Evolutionary conservation across 2,797 vertebrate genomes (phyloP).

Genomic region (Mareca strepera): DNA sequence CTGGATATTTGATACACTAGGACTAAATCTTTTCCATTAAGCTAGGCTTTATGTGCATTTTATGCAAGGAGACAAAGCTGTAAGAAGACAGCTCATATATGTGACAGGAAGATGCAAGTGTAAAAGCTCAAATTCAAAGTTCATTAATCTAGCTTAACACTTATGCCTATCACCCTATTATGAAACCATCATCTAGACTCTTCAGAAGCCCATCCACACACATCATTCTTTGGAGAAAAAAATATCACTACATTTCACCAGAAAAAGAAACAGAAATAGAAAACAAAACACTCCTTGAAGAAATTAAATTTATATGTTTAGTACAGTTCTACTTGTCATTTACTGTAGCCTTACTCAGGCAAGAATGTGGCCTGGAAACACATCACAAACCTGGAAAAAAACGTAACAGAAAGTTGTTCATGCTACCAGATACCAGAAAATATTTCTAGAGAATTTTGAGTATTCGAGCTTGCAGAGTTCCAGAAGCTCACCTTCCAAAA

Average conservation of each 20-base stretch:
- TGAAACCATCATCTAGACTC: not conserved
- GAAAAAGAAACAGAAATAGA: not conserved
- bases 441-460: not conserved
- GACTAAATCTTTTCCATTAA: not conserved
- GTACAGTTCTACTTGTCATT: not conserved
- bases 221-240: not conserved
- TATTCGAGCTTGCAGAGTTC: not conserved
- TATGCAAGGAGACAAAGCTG: not conserved
- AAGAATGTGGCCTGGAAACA: not conserved
- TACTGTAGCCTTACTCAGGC: not conserved
- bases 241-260: not conserved
- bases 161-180: not conserved
- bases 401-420: not conserved
- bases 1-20: not conserved
- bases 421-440: not conserved
- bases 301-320: not conserved
- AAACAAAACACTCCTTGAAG: not conserved
- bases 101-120: not conserved
- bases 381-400: not conserved
- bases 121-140: not conserved
- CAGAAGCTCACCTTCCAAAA: not conserved
- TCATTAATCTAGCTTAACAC: not conserved
- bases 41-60: not conserved
- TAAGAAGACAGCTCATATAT: not conserved
- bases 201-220: not conserved